Evolutionary conservation across 1,140 invertebrate genomes (phyloP).

Genomic region (Whitmania pigra): DNA sequence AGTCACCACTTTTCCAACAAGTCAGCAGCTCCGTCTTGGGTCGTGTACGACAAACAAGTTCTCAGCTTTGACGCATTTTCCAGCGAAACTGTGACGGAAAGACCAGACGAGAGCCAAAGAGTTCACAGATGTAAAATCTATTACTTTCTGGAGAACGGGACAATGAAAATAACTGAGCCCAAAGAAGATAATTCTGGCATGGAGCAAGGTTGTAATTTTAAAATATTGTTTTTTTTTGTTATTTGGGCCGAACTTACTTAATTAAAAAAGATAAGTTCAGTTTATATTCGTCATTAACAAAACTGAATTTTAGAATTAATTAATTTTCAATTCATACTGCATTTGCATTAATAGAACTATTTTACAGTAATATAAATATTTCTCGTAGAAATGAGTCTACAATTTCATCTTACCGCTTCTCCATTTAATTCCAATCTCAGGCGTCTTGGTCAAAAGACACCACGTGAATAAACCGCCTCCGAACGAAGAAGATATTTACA

Average conservation of each 20-base stretch:
- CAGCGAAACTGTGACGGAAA: not conserved
- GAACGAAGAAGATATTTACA: slow-evolving; percentile 57
- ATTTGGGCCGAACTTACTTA: too few species aligned
- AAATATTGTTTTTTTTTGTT: too few species aligned
- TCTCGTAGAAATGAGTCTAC: too few species aligned
- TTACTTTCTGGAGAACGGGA: slow-evolving; percentile 5
- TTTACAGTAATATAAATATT: too few species aligned
- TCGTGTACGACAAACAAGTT: slow-evolving; percentile 1
- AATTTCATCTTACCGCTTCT: not conserved
- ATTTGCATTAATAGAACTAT: too few species aligned
- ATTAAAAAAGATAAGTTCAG: too few species aligned
- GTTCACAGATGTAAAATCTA: slow-evolving; percentile 1
- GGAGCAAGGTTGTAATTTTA: not conserved
- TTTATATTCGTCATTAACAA: too few species aligned
- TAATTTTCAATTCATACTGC: too few species aligned
- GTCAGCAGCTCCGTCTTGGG: not conserved
- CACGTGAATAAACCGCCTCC: slow-evolving; percentile 58
- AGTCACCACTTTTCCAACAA: slow-evolving; percentile 2
- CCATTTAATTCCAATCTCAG: not conserved
- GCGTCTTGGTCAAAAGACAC: slow-evolving; percentile 45
- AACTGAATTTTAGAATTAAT: too few species aligned
- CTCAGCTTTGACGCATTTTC: not conserved
- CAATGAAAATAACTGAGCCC: not conserved
- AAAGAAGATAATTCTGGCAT: slow-evolving; percentile 10
- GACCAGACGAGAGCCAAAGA: not conserved